phyloP scores from a whole-genome alignment of 2,888 invertebrate species.

The Microchrysa polita region DNA sequence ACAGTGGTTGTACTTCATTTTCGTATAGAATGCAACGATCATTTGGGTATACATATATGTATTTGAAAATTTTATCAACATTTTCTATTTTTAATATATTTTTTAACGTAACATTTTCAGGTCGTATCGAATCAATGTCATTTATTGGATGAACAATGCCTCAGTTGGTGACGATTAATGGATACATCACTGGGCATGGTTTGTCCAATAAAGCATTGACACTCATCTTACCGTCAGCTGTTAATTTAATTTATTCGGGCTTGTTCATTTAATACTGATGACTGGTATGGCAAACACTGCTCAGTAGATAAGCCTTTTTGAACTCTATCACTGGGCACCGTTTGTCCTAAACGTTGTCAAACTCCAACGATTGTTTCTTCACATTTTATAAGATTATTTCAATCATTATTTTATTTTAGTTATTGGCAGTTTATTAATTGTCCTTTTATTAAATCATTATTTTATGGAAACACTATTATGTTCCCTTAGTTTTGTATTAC shows the following conservation, averaged over 20 bases:
- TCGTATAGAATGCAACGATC: slow-evolving; percentile 53
- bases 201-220: slow-evolving; percentile 12
- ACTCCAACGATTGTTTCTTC: background rate
- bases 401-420: no score
- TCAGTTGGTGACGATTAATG: background rate
- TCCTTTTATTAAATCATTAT: no score
- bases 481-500: no score
- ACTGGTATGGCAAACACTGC: slow-evolving; percentile 15
- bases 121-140: background rate
- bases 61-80: background rate
- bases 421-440: no score
- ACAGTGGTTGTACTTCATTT: slow-evolving; percentile 62
- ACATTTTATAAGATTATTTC: no score
- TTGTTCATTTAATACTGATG: background rate
- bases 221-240: no score
- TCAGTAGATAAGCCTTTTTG: slow-evolving; percentile 29
- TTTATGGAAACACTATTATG: no score
- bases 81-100: background rate
- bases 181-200: background rate
- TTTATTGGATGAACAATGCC: background rate
- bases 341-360: slow-evolving; percentile 27
- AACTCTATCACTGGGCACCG: slow-evolving; percentile 41
- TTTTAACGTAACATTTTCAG: no score
- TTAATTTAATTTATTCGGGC: no score
- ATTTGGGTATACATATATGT: no score